These are phyloP conservation scores for Hystrix brachyura DNA, from an alignment of 2,113 vertebrate genomes.

Conservation along the genomic window DNA sequence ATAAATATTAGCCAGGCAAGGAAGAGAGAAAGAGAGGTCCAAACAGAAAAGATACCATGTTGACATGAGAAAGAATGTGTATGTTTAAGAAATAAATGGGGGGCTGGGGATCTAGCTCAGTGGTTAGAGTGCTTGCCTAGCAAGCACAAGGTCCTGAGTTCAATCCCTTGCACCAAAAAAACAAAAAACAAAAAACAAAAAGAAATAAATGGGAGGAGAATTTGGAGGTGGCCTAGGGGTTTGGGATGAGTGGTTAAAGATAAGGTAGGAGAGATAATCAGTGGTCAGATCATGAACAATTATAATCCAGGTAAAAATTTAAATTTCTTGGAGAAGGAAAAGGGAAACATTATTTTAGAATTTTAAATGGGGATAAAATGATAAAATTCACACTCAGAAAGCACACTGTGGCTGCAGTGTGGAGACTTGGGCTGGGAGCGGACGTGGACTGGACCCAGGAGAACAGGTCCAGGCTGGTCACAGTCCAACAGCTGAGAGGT, in stretches of 20 bases:
- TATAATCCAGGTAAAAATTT: not conserved
- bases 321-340: not conserved
- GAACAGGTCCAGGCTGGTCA: not conserved
- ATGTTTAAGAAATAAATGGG: not conserved
- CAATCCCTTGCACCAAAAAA: too few relatives aligned
- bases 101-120: too few relatives aligned
- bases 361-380: slow-evolving; percentile 19
- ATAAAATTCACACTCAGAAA: slow-evolving; percentile 21
- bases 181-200: too few relatives aligned
- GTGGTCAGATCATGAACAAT: not conserved
- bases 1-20: not conserved
- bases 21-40: not conserved
- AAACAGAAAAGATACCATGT: not conserved
- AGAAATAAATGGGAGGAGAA: not conserved
- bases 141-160: too few relatives aligned
- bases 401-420: not conserved
- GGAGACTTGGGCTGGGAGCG: not conserved
- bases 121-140: too few relatives aligned
- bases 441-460: not conserved
- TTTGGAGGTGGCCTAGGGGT: not conserved
- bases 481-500: not conserved
- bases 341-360: not conserved
- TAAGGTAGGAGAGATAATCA: not conserved
- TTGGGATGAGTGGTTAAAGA: not conserved
- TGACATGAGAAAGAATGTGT: not conserved